Conservation (phyloP, 2,888 invertebrate species). For the Lepidochitona cinerea region DNA sequence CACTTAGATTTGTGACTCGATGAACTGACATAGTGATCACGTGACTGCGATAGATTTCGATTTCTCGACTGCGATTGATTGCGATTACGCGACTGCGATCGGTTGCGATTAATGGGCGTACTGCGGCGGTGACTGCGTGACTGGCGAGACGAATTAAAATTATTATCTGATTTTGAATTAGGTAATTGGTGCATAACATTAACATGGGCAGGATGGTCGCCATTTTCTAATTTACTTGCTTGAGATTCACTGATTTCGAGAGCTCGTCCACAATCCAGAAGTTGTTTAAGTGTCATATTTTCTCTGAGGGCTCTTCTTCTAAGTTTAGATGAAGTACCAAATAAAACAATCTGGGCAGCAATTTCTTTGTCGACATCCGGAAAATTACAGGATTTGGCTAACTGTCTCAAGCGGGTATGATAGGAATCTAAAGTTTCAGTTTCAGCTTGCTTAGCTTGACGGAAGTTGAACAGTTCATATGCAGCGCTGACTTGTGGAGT, state of each 20-base stretch:
- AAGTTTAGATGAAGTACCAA: not conserved
- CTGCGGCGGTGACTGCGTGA: not conserved
- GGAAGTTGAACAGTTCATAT: constrained; percentile 6
- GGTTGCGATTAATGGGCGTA: not conserved
- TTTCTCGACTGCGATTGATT: too few species aligned
- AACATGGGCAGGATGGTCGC: not conserved
- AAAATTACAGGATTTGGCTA: too few species aligned
- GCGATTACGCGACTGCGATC: too few species aligned
- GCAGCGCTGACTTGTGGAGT: constrained; percentile 9
- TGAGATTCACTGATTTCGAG: constrained; percentile 7
- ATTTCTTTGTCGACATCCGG: too few species aligned
- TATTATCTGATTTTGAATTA: too few species aligned
- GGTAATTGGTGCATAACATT: too few species aligned
- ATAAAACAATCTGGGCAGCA: constrained; percentile 2
- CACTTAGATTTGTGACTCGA: too few species aligned
- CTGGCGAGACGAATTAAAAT: not conserved
- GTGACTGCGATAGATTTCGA: too few species aligned
- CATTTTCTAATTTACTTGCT: not conserved
- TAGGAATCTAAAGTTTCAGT: constrained; percentile 17
- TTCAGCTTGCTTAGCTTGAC: not conserved
- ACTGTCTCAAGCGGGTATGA: constrained; percentile 9
- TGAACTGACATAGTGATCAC: too few species aligned
- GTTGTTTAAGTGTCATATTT: not conserved
- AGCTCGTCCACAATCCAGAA: constrained; percentile 9
- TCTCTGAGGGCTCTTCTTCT: constrained; percentile 6